Percentiles rank a stretch among this genome's conserved stretches.
Evolutionary conservation across 2,888 invertebrate species (phyloP).

Genomic region (Trichacis sp.): DNA sequence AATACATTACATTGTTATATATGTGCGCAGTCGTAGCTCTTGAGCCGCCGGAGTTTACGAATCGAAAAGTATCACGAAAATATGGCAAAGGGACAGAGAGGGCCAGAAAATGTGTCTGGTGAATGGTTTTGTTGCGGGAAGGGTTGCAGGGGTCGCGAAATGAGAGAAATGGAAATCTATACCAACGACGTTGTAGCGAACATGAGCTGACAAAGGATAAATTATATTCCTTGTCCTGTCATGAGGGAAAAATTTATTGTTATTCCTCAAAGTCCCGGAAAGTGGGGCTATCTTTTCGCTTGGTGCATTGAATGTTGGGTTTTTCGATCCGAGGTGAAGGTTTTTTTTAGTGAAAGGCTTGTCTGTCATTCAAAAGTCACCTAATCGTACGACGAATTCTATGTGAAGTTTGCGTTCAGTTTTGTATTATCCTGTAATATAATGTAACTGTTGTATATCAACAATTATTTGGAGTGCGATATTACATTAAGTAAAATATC

Average conservation of each 20-base stretch:
- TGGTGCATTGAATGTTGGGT: not conserved
- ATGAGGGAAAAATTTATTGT: conserved; percentile 24
- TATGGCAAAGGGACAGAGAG: not conserved
- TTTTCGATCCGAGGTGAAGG: not conserved
- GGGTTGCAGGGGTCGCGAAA: conserved; percentile 27
- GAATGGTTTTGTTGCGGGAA: conserved; percentile 23
- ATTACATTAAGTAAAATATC: too few relatives aligned
- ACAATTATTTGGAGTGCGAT: too few relatives aligned
- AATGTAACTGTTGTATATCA: too few relatives aligned
- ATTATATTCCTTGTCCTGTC: conserved; percentile 28
- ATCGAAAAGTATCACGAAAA: conserved; percentile 14
- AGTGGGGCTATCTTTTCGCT: conserved; percentile 24
- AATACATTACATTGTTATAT: conserved; percentile 2
- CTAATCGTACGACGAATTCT: too few relatives aligned
- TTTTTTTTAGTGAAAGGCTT: too few relatives aligned
- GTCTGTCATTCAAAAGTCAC: too few relatives aligned
- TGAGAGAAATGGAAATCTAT: conserved; percentile 36
- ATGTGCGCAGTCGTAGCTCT: not conserved
- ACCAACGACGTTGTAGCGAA: conserved; percentile 16
- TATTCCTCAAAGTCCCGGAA: conserved; percentile 26
- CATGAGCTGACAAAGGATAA: conserved; percentile 33
- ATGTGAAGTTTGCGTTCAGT: too few relatives aligned
- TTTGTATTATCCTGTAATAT: too few relatives aligned
- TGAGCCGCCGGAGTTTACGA: conserved; percentile 1
- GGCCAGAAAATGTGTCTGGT: conserved; percentile 13